Base-by-base conservation (phyloP, 2,113 vertebrate genomes). In the Leucosticte australis region DNA sequence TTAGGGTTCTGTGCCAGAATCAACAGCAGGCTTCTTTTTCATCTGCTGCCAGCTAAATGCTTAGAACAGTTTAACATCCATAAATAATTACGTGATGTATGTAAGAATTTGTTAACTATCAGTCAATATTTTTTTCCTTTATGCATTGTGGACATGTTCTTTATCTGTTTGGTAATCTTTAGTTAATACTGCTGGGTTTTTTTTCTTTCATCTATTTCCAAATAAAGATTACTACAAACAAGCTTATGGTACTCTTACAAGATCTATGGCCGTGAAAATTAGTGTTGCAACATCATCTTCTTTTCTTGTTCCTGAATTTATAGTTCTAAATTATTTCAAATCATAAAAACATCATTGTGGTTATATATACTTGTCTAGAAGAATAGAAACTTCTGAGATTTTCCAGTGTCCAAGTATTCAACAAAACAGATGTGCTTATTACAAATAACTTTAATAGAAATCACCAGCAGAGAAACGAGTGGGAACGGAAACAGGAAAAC, bases 191-290 rank as follows among this genome's bases (percentile, higher is more conserved):
- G 41, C 28, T 89, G 47, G 0, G 1, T 30, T 74, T 67, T 74
- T 74, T 57, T 78, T 42, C 92, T 93, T 95, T 96, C 56, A 96
- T 93, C 88, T 94, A 7, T 74, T 94, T 93, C 92, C 90, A 95
- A 86, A 44, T 41, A 86, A 88, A 83, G 37, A 71, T 55, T 90
- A 55, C 42, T 67, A 56, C 79, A 94, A 90, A 86, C 35, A 92
- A 95, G 37, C 50, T 95, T 70, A 76, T 0, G 2, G 39, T 93
- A 56, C 31, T 86, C 67, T 47, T 83, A 23, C 22, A 90, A 86
- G 90, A 93, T 74, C 63, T 56, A 95, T 52, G 13, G 31, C 76
- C 28, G 0, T 64, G 70, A 95, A 95, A 93, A 93, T 90, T 50
- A 83, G 37, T 28, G 47, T 88, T 91, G 82, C 85, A 52, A 95